phyloP scores from a whole-genome alignment of 2,888 invertebrate species.

The Drosophila nr. perissopoda region DNA sequence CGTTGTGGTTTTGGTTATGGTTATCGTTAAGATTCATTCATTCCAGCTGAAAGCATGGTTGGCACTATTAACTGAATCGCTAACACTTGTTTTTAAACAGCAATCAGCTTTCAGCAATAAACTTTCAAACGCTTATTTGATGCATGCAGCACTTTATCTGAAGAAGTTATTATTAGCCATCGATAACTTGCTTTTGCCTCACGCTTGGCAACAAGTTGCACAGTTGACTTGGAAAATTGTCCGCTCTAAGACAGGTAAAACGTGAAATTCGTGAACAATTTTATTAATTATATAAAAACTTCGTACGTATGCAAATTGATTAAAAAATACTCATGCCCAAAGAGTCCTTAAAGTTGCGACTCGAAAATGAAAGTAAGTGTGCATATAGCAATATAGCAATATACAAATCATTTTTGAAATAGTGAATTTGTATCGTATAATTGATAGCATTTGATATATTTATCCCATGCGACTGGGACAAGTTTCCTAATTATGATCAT shows the following conservation, averaged over 20 bases:
- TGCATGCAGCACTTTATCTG: background rate
- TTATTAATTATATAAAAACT: background rate
- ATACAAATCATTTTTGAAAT: background rate
- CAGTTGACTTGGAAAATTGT: background rate
- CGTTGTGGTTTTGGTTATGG: slow-evolving; percentile 9
- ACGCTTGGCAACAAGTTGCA: background rate
- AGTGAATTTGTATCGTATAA: background rate
- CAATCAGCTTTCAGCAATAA: slow-evolving; percentile 11
- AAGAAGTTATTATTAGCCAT: slow-evolving; percentile 10
- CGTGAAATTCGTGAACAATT: background rate
- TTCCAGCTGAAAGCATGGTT: slow-evolving; percentile 40
- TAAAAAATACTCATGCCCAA: too few species aligned
- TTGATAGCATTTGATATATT: background rate
- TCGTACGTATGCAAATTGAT: background rate
- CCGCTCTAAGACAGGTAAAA: background rate
- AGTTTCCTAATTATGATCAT: background rate
- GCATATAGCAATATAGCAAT: background rate
- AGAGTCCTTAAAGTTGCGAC: too few species aligned
- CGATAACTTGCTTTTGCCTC: slow-evolving; percentile 6
- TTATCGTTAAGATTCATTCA: slow-evolving; percentile 2
- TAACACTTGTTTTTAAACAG: slow-evolving; percentile 24
- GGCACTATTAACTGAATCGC: background rate
- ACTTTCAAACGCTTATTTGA: background rate
- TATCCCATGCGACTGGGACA: background rate
- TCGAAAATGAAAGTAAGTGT: too few species aligned